Conservation (phyloP, 1,140 invertebrate species). For the Cydia pomonella region DNA sequence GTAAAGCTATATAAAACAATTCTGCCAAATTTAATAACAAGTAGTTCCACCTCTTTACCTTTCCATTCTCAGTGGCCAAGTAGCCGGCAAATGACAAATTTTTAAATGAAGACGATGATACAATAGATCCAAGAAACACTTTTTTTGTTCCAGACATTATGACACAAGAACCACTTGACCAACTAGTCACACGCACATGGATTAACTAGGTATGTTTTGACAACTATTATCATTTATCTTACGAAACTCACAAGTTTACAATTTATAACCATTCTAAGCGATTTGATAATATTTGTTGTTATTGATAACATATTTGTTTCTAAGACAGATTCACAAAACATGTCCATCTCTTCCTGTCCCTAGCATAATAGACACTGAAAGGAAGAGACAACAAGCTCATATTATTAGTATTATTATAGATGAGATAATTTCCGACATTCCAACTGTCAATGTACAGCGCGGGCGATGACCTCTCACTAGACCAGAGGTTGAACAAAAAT, state of each 20-base stretch:
- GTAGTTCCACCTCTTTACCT: conserved; percentile 52
- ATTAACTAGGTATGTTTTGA: background rate
- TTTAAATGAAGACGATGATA: conserved; percentile 50
- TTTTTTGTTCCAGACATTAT: conserved; percentile 42
- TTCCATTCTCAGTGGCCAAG: conserved; percentile 63
- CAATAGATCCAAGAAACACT: conserved; percentile 63
- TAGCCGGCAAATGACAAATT: conserved; percentile 55
- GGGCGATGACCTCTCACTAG: background rate
- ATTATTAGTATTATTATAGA: no score
- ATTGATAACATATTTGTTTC: background rate
- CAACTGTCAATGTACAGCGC: background rate
- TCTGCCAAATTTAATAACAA: background rate
- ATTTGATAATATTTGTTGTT: background rate
- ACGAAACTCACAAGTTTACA: background rate
- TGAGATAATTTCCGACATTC: background rate
- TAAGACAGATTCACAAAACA: background rate
- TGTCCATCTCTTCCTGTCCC: background rate
- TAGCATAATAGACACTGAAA: background rate
- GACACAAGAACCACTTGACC: conserved; percentile 9
- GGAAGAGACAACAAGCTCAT: background rate
- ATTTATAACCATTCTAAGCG: background rate
- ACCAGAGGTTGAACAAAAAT: no score
- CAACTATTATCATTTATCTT: conserved; percentile 15
- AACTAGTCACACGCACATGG: background rate
- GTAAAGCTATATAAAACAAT: background rate